Base-by-base conservation (phyloP, 2,113 vertebrate genomes). In the Caranx melampygus region DNA sequence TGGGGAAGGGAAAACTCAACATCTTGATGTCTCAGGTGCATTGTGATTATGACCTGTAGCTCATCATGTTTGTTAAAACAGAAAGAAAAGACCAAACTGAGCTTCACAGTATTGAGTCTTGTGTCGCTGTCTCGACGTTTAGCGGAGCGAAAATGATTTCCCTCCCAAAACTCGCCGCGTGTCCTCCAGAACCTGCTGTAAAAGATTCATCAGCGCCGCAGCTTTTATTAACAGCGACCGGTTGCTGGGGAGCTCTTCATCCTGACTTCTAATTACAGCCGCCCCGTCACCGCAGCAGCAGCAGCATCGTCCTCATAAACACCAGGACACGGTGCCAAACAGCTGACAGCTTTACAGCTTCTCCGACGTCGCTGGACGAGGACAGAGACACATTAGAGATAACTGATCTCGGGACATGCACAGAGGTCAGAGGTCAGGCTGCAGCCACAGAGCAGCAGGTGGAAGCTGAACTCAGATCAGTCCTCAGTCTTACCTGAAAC, bases 231-330 rank as follows among this genome's bases (percentile, higher is more conserved):
- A 45, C 63, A 37, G 31, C 6, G 9, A 8, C 78, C 61, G 11
- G 63, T 68, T 61, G 55, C 64, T 13, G 37, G 40, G 58, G 57
- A 37, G 71, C 71, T 57, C 72, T 34, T 75, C 51, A 63, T 44
- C 57, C 11, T 9, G 35, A 14, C 55, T 62, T 74, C 75, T 75
- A 75, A 70, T 75, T 63, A 75, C 2, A 55, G 49, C 59, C 3
- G 66, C 16, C 40, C 79, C 44, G 3, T 71, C 51, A 64, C 65
- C 58, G 0, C 49, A 2, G 57, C 26, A 26, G n/a, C n/a, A n/a
- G 51, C 72, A 10, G 58, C 8, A 18, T 40, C n/a, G 21, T 37
- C 47, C 47, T 47, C 35, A 37, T 68, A n/a, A 62, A 74, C 45
- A 66, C 70, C 78, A 67, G 62, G 1, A 6, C 57, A 31, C 3